Evolutionary conservation across 2,888 invertebrate species (phyloP).

Genomic region (Dexiosoma caninum): DNA sequence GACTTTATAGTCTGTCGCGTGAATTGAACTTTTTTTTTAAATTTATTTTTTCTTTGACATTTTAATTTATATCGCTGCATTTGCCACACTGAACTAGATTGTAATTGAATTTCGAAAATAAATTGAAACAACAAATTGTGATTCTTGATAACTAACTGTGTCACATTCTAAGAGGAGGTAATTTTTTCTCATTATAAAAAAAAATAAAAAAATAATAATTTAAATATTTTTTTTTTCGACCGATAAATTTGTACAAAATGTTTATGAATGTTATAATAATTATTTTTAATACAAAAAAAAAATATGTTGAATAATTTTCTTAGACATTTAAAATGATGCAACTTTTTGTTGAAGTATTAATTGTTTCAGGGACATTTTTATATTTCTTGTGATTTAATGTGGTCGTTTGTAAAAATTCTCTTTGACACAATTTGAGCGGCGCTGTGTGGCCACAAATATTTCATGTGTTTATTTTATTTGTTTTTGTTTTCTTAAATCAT

Average conservation of each 20-base stretch:
- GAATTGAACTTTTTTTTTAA: too few species aligned
- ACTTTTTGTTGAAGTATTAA: not conserved
- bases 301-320: not conserved
- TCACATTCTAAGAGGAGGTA: constrained; percentile 60
- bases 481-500: not conserved
- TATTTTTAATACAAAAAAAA: not conserved
- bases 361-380: constrained; percentile 17
- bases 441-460: constrained; percentile 28
- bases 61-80: not conserved
- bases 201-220: not conserved
- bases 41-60: not conserved
- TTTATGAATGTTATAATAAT: not conserved
- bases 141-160: constrained; percentile 50
- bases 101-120: constrained; percentile 1
- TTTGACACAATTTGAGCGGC: constrained; percentile 13
- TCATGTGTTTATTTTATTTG: not conserved
- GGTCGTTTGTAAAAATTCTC: not conserved
- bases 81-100: not conserved
- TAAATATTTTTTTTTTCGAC: not conserved
- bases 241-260: not conserved
- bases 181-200: not conserved
- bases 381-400: constrained; percentile 8
- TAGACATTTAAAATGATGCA: constrained; percentile 22
- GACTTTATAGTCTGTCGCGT: too few species aligned
- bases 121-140: not conserved